Evolutionary conservation across 2,113 vertebrate species (phyloP), one percentile per base, ranked within the genome.

Genomic region (Coregonus clupeaformis): DNA sequence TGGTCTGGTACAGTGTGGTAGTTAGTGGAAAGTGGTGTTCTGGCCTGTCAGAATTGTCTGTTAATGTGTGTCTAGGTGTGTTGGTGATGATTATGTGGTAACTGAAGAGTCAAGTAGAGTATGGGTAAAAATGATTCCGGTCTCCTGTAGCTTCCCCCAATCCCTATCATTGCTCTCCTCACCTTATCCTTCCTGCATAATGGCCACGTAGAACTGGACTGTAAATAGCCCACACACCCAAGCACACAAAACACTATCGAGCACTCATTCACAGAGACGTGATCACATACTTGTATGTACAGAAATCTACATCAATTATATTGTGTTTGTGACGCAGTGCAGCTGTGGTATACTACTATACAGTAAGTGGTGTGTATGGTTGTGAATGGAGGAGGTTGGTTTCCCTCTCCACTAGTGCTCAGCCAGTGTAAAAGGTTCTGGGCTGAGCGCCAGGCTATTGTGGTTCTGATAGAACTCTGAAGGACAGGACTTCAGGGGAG

Each of bases 381-480:
- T 29, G 13, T 70, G 6, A 7, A 52, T 16, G 30, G 12, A 3
- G 22, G 32, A 42, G 36, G 36, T 42, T 42, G 36, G 36, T 42
- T 42, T 42, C 36, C 9, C 36, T 36, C 36, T 42, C 62, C 63
- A 62, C 73, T 76, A 65, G n/a, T 77, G 68, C 73, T 80, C 68
- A 69, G 74, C 75, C 69, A 69, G 71, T 24, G 71, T 86, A 86
- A 87, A 83, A 77, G 80, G 74, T 87, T 91, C 88, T 92, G 89
- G 90, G 90, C 90, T 77, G 45, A 63, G 16, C 74, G 90, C 91
- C 91, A 90, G 80, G 52, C 81, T 82, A 77, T 88, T 89, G 81
- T 82, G 82, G 80, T 77, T 88, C 80, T 84, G 84, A 88, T 85
- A 78, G 83, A 88, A 83, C 85, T 86, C 76, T 81, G 74, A 78